These are phyloP conservation scores for Nothocercus nigrocapillus DNA, from an alignment of 2,113 vertebrate genomes.

Conservation along the genomic window DNA sequence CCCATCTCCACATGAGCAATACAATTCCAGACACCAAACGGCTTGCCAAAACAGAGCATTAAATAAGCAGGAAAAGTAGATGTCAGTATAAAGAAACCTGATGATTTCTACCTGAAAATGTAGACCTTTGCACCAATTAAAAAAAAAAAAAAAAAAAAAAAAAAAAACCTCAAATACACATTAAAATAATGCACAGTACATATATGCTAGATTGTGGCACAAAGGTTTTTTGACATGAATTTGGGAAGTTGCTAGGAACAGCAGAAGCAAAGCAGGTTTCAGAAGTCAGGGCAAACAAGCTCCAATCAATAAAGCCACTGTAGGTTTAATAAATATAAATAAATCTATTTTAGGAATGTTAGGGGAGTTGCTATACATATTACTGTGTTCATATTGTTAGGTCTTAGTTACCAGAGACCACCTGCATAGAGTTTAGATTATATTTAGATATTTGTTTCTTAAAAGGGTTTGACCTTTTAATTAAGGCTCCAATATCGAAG, in stretches of 20 bases:
- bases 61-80: neutral
- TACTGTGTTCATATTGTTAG: neutral
- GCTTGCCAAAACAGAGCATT: neutral
- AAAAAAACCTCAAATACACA: too few relatives aligned
- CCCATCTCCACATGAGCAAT: neutral
- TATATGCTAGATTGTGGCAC: neutral
- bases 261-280: neutral
- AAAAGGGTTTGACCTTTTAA: constrained; percentile 19
- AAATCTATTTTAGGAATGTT: neutral
- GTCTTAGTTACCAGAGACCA: neutral
- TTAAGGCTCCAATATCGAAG: neutral
- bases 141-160: neutral
- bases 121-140: neutral
- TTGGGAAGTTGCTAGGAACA: neutral
- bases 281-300: neutral
- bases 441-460: neutral
- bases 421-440: neutral
- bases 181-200: neutral
- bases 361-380: neutral
- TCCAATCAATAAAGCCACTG: neutral
- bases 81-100: neutral
- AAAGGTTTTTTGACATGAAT: neutral
- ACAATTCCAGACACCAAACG: neutral
- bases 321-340: neutral
- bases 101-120: neutral